These are phyloP conservation scores for Heliothis subflexa DNA, from an alignment of 1,140 invertebrate genomes.

Conservation along the genomic window DNA sequence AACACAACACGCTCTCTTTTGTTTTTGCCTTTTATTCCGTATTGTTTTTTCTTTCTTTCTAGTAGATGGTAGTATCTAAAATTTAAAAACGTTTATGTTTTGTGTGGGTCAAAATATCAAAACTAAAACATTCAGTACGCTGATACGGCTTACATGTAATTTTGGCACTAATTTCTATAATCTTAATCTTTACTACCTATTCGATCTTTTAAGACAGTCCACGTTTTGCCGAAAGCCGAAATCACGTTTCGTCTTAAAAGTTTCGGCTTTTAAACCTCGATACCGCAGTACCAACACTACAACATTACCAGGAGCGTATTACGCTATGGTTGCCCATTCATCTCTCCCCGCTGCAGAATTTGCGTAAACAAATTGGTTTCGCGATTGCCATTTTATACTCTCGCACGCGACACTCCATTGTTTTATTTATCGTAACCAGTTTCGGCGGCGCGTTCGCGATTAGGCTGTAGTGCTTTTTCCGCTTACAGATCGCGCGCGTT, in stretches of 20 bases:
- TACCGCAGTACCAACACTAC: slow-evolving; percentile 59
- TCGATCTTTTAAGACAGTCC: background rate
- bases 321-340: slow-evolving; percentile 84
- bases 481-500: slow-evolving; percentile 78
- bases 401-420: slow-evolving; percentile 80
- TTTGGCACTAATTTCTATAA: too few relatives aligned
- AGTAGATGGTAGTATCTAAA: too few relatives aligned
- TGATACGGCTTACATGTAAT: too few relatives aligned
- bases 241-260: background rate
- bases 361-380: slow-evolving; percentile 87
- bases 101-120: too few relatives aligned
- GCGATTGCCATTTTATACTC: slow-evolving; percentile 86
- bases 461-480: slow-evolving; percentile 83
- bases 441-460: slow-evolving; percentile 79
- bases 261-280: slow-evolving; percentile 24
- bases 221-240: background rate
- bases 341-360: slow-evolving; percentile 84
- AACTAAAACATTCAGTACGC: too few relatives aligned
- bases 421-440: slow-evolving; percentile 85
- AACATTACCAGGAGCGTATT: slow-evolving; percentile 75
- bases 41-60: too few relatives aligned
- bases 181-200: too few relatives aligned
- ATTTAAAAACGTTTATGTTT: too few relatives aligned
- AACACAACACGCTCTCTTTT: too few relatives aligned
- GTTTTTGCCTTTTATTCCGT: too few relatives aligned